These are phyloP conservation scores for Conus canariensis DNA, from an alignment of 2,888 invertebrate species.

Conservation along the genomic window DNA sequence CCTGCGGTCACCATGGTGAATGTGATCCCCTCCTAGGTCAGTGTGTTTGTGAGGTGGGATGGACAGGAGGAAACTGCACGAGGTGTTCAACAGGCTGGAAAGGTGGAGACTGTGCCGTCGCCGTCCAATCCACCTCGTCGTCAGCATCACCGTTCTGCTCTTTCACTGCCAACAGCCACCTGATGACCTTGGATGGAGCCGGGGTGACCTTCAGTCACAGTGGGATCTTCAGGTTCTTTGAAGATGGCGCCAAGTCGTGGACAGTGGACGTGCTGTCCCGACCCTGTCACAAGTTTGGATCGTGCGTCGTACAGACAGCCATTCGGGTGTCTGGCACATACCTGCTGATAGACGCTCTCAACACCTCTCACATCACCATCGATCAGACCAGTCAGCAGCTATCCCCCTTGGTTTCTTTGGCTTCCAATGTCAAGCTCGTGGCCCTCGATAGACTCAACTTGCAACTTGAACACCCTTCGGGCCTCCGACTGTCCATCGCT, in stretches of 20 bases:
- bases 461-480: constrained; percentile 39
- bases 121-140: constrained; percentile 34
- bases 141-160: constrained; percentile 43
- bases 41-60: constrained; percentile 59
- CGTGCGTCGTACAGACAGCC: constrained; percentile 48
- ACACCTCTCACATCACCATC: constrained; percentile 37
- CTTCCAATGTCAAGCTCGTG: constrained; percentile 37
- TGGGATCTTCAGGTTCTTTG: constrained; percentile 50
- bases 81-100: constrained; percentile 55
- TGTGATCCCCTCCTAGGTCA: constrained; percentile 56
- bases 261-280: constrained; percentile 47
- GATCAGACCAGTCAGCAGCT: constrained; percentile 32
- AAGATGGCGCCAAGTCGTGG: background rate
- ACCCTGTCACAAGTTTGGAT: constrained; percentile 47
- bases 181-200: constrained; percentile 62
- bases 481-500: constrained; percentile 43
- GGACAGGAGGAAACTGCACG: constrained; percentile 55
- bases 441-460: constrained; percentile 46
- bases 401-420: constrained; percentile 2
- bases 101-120: constrained; percentile 59
- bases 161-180: constrained; percentile 56
- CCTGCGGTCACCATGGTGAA: constrained; percentile 57
- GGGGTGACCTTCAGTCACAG: constrained; percentile 51
- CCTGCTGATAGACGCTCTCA: constrained; percentile 44
- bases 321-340: constrained; percentile 39